A percentile compares a stretch with the other conserved stretches of the same genome.
Evolutionary conservation across 2,888 invertebrate genomes (phyloP).

Genomic region (Scelioninae gen. 1): DNA sequence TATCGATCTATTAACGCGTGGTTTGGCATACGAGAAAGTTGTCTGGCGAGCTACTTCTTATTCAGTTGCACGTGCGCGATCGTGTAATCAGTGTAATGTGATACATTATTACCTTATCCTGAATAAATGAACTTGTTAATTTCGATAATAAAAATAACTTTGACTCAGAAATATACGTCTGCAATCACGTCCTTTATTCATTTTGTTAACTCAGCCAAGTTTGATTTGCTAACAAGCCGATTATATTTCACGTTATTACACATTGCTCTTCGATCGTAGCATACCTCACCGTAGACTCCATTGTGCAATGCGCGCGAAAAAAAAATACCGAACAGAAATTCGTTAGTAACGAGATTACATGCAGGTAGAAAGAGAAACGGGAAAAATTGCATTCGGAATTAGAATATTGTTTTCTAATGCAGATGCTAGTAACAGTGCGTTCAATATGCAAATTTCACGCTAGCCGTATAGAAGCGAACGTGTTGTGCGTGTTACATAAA

Average conservation of each 20-base stretch:
- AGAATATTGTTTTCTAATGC: conserved; percentile 55
- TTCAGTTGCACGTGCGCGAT: conserved; percentile 59
- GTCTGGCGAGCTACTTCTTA: conserved; percentile 49
- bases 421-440: conserved; percentile 36
- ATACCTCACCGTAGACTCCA: no score
- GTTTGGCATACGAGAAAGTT: conserved; percentile 56
- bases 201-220: conserved; percentile 30
- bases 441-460: conserved; percentile 45
- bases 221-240: conserved; percentile 13
- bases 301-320: conserved; percentile 9
- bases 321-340: conserved; percentile 20
- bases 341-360: conserved; percentile 29
- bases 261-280: not conserved
- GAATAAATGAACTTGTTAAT: conserved; percentile 51
- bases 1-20: conserved; percentile 63
- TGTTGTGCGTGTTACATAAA: conserved; percentile 26
- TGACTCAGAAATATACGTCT: not conserved
- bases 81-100: conserved; percentile 50
- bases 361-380: conserved; percentile 22
- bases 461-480: conserved; percentile 17
- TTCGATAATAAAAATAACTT: conserved; percentile 50
- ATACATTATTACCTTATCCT: conserved; percentile 42
- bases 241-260: conserved; percentile 15
- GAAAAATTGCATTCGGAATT: conserved; percentile 39
- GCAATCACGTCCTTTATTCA: conserved; percentile 26